phyloP scores from a whole-genome alignment of 2,797 vertebrate genomes.

The Brachyalestes nurse region DNA sequence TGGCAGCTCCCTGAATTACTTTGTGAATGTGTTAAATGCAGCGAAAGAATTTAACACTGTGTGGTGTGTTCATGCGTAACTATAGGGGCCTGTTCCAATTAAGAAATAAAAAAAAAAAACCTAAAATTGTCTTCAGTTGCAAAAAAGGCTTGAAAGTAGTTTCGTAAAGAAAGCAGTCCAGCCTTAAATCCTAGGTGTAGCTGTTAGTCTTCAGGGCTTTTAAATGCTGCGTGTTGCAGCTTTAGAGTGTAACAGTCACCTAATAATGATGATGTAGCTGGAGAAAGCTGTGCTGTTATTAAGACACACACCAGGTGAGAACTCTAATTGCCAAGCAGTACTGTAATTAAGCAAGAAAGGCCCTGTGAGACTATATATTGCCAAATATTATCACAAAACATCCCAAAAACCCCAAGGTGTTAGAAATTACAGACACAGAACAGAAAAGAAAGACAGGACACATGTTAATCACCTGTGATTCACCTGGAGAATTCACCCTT shows the following conservation, averaged over 20 bases:
- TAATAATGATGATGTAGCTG: conserved; percentile 50
- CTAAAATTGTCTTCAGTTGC: background rate
- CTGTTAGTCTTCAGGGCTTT: conserved; percentile 31
- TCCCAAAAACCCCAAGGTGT: conserved; percentile 13
- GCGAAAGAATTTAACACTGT: no score
- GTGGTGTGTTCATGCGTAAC: no score
- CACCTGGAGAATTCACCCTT: conserved; percentile 17
- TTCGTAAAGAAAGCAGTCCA: background rate
- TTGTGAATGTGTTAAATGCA: no score
- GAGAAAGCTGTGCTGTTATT: conserved; percentile 48
- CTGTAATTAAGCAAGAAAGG: conserved; percentile 48
- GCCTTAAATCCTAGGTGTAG: background rate
- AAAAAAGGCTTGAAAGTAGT: background rate
- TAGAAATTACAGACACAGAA: background rate
- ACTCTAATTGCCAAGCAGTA: conserved; percentile 53
- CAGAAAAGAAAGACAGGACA: conserved; percentile 28
- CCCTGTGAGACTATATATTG: conserved; percentile 37
- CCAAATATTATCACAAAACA: conserved; percentile 37
- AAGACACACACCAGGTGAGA: conserved; percentile 54
- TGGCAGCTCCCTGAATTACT: no score
- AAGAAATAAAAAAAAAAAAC: background rate
- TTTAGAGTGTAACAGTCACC: conserved; percentile 37
- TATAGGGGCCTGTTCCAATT: background rate
- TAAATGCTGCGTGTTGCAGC: conserved; percentile 42
- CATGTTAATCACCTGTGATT: conserved; percentile 43